Conservation (phyloP, 2,113 vertebrate genomes). For the Noturus placidus region DNA sequence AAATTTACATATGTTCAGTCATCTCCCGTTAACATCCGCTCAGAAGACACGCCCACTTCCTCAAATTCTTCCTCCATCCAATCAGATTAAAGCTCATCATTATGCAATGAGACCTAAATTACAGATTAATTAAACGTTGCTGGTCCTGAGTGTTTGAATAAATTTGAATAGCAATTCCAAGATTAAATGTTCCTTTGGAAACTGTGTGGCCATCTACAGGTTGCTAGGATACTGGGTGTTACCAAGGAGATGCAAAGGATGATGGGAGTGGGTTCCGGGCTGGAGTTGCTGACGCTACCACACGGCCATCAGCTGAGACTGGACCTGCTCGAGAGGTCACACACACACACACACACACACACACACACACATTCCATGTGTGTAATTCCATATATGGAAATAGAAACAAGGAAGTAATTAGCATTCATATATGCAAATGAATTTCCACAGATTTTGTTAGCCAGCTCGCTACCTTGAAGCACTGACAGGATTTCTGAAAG, state of each 20-base stretch:
- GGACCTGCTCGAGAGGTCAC: conserved; percentile 94
- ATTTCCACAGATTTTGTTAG: not conserved
- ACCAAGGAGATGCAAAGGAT: conserved; percentile 88
- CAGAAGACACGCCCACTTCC: conserved; percentile 10
- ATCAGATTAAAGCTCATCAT: conserved; percentile 42
- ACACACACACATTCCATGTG: conserved; percentile 11
- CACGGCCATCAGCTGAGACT: conserved; percentile 95
- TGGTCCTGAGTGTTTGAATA: conserved; percentile 21
- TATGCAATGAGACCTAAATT: conserved; percentile 40
- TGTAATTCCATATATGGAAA: not conserved
- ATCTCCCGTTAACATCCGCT: conserved; percentile 29
- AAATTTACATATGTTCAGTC: conserved; percentile 16
- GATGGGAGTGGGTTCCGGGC: conserved; percentile 96
- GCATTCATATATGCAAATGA: not conserved
- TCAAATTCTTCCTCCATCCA: not conserved
- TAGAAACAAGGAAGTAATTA: not conserved
- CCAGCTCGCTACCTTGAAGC: not conserved
- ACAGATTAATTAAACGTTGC: conserved; percentile 44
- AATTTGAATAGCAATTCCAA: conserved; percentile 18
- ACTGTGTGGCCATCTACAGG: conserved; percentile 71
- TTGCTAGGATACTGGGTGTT: conserved; percentile 93
- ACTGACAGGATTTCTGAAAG: not conserved
- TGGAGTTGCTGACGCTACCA: conserved; percentile 94
- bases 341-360: conserved; percentile 18
- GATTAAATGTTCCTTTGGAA: conserved; percentile 30